Evolutionary conservation across 2,888 invertebrate species (phyloP), one percentile per base, ranked within the genome.

Genomic region (Nymphalis urticae): DNA sequence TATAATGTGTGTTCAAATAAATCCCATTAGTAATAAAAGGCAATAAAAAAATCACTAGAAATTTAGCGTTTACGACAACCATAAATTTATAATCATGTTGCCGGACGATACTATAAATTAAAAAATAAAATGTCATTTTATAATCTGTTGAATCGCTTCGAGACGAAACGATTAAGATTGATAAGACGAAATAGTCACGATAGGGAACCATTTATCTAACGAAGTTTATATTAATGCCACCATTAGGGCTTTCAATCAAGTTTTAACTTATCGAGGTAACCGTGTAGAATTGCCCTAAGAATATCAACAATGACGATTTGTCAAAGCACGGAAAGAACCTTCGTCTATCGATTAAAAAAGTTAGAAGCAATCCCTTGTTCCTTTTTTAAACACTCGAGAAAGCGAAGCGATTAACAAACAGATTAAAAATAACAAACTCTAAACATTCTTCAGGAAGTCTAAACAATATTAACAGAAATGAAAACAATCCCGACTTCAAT

Each of bases 251-350:
- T 64, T 66, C 68, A 51, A 70, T 69, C 70, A 69, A 64, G 69
- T 67, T 72, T 47, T 50, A 76, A 81, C 76, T 82, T 85, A 85
- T 84, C 69, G 71, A 72, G 63, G 66, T 75, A 75, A 77, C 80
- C 81, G 80, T 81, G 82, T 83, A 80, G 78, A 83, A 83, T 82
- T 77, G 77, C 74, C 79, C 76, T 71, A 78, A 82, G 79, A 82
- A 63, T 53, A 62, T 62, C 62, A 62, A 42, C 42, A 13, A 36
- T 53, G 32, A 79, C 78, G 69, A 85, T 86, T 86, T 85, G 85
- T 85, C 85, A 83, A 79, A 79, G 77, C 79, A 75, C 73, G 71
- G 60, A 73, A 61, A 60, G 56, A 75, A 73, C 69, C 66, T 42
- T 42, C 42, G 42, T 13, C 42, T 66, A 70, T 74, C 77, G 74